Evolutionary conservation across 2,113 vertebrate species (phyloP), one percentile per base, ranked within the genome.

Genomic region (Pitta sordida): DNA sequence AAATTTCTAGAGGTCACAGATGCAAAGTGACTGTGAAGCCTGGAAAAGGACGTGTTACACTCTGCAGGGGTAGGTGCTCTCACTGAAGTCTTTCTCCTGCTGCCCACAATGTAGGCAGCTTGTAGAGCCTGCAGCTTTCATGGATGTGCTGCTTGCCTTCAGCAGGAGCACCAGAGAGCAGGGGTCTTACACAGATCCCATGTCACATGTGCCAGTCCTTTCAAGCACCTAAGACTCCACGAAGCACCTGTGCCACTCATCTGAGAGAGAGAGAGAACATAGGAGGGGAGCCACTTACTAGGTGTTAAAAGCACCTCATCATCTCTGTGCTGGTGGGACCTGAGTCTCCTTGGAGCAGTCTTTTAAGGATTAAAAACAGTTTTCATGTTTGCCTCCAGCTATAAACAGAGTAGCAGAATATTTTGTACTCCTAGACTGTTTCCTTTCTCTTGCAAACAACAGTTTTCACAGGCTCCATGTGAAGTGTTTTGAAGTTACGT

Each of bases 201-300:
- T 41, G 46, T 49, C 0, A 0, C 2, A 0, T 24, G 19, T 32
- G 30, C 48, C 49, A 43, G 60, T 43, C 30, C 34, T 60, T 68
- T 53, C 0, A 1, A 37, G 48, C 53, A 68, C 53, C 52, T 58
- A 18, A 48, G 41, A 8, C 59, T 29, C 23, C 37, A 19, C 20
- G 12, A 32, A 43, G 21, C 2, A 4, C 34, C 48, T 32, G 29
- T 1, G 2, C 56, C 0, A 0, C 43, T 80, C 3, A 2, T 11
- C 51, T 78, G 3, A 1, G 82, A 55, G 19, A 20, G 52, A 78
- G 34, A 3, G 3, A 69, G 51, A 75, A 8, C 1, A 6, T 68
- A 51, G 7, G 4, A 80, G 34, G 49, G 41, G 23, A 44, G 32
- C 4, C 13, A 7, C 37, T 37, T 53, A 39, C 15, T 44, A 73